Base-by-base conservation (phyloP, 2,797 vertebrate species). In the Lateolabrax maculatus region DNA sequence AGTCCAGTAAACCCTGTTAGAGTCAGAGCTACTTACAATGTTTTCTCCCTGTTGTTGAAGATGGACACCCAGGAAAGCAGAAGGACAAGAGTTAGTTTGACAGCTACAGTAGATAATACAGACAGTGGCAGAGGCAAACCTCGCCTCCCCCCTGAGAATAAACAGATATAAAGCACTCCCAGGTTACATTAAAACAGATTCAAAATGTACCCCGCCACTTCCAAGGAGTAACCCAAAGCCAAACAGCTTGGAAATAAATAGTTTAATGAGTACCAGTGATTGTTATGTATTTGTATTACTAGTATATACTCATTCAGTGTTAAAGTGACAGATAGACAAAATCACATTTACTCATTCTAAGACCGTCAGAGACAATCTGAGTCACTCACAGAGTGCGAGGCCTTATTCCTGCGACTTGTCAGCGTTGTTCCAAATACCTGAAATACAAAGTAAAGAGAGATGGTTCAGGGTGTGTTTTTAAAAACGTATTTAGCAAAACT, bases 21-120 rank as follows among this genome's bases (percentile, higher is more conserved):
- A 65, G 49, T 44, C 6, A 18, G 31, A 34, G 15, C 39, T 90
- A 96, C 95, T 96, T 94, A 96, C 95, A 63, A 96, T 96, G 75
- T 92, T 88, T 75, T 86, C 87, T 77, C 91, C 75, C 95, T 96
- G 92, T 72, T 64, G 79, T 77, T 77, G 85, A 80, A 81, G 84
- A 77, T 37, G 41, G 44, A 77, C 70, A 85, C 61, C 31, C 79
- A 74, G 58, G 61, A 78, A 86, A 88, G 61, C 29, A 90, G 76
- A 84, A 84, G 5, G 41, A 89, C 8, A 58, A 71, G n/a, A 52
- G 37, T 93, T 48, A 90, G 82, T 87, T 72, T 75, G 44, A 84
- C 19, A 73, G 43, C 9, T 34, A 62, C 6, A 57, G 9, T 63
- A 27, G 60, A 76, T 4, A 60, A 68, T 72, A 18, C 64, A 79